Evolutionary conservation across 2,888 invertebrate species (phyloP), one percentile per base, ranked within the genome.

Genomic region (Phoenoteleia sp.): DNA sequence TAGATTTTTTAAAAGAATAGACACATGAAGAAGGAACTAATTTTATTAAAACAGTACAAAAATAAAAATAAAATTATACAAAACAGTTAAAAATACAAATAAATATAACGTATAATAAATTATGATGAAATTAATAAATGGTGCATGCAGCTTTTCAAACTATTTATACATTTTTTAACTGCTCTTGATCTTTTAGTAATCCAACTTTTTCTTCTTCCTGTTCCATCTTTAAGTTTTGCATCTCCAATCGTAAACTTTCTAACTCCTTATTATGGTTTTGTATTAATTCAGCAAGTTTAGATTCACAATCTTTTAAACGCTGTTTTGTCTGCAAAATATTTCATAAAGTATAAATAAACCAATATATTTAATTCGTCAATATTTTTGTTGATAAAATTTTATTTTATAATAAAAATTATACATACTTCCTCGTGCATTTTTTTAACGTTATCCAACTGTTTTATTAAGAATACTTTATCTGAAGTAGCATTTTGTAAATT

Each of bases 81-180:
- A n/a, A n/a, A n/a, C n/a, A n/a, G n/a, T n/a, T n/a, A n/a, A n/a
- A 25, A 25, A 42, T 62, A 62, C 62, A 62, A 62, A 62, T n/a
- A n/a, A n/a, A n/a, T n/a, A 23, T 23, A 42, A 62, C 1, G 15
- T 62, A 42, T 45, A n/a, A 45, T 62, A 36, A 29, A 56, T 29
- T 29, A 15, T n/a, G 29, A 13, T 29, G 11, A 56, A 29, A 56
- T 56, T 11, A 56, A 67, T 29, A 5, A 21, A 67, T n/a, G n/a
- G 15, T n/a, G 7, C 39, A 23, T 19, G 23, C 58, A 60, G 21
- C 64, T 69, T 42, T 56, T 89, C 91, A 90, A 19, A 23, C 77
- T 89, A 90, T 83, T 91, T 91, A 54, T 92, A 87, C 77, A 90
- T 89, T 47, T 69, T 86, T 25, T 89, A 85, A 47, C 90, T 90